These are phyloP conservation scores for Calcarius lapponicus DNA, from an alignment of 2,797 vertebrate species.

Conservation along the genomic window DNA sequence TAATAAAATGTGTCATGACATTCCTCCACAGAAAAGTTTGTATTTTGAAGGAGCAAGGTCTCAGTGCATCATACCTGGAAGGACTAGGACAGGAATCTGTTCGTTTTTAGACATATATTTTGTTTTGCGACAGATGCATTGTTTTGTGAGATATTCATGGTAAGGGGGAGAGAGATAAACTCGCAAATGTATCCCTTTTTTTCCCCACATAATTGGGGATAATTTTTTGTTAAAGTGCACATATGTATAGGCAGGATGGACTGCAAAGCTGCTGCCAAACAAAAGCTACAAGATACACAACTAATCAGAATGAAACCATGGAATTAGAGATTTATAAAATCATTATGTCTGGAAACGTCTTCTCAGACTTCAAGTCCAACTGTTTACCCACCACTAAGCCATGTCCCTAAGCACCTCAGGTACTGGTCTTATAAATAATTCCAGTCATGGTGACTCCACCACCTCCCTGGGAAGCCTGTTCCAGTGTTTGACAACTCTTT, in stretches of 20 bases:
- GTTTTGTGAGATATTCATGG: not conserved
- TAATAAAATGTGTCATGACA: not conserved
- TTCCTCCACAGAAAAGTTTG: not conserved
- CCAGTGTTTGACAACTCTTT: not conserved
- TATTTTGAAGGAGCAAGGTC: not conserved
- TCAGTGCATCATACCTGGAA: not conserved
- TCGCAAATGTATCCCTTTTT: not conserved
- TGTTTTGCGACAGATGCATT: not conserved
- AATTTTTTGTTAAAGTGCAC: not conserved
- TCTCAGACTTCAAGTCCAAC: not conserved
- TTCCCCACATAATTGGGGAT: not conserved
- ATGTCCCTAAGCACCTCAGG: not conserved
- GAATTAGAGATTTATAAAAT: not conserved
- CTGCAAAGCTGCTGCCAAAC: not conserved
- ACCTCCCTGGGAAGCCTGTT: not conserved
- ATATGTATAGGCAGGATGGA: rapidly evolving
- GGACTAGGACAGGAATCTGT: not conserved
- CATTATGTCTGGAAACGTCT: not conserved
- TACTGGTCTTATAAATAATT: not conserved
- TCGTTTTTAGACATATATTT: not conserved
- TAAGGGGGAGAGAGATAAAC: not conserved
- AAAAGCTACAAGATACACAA: not conserved
- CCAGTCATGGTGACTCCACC: not conserved
- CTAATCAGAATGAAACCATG: not conserved
- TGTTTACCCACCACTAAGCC: not conserved